Percentiles rank a stretch among this genome's conserved stretches.
phyloP scores from a whole-genome alignment of 1,140 invertebrate genomes.

The Bemisia tabaci region DNA sequence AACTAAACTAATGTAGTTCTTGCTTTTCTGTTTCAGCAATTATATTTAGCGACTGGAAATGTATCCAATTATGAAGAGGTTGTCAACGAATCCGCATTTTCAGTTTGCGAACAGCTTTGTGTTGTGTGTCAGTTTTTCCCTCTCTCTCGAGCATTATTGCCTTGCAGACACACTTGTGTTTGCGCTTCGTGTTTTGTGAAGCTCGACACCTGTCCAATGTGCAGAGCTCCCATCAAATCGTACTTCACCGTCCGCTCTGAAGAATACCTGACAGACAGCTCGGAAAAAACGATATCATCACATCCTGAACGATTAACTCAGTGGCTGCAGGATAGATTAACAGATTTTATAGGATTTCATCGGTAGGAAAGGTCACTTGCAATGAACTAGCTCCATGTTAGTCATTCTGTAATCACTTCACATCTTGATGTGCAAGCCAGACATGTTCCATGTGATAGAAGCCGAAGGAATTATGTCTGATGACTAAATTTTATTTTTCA shows the following conservation, averaged over 20 bases:
- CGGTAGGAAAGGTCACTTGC: slow-evolving; percentile 20
- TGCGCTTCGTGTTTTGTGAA: slow-evolving; percentile 58
- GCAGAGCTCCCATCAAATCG: slow-evolving; percentile 58
- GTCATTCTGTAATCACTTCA: no score
- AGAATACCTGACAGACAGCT: slow-evolving; percentile 48
- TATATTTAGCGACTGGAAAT: slow-evolving; percentile 54
- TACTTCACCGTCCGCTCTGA: slow-evolving; percentile 65
- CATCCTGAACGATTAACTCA: slow-evolving; percentile 28
- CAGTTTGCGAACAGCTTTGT: slow-evolving; percentile 42
- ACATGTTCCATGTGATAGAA: no score
- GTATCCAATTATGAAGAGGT: slow-evolving; percentile 41
- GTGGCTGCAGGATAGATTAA: slow-evolving; percentile 45
- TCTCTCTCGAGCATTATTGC: slow-evolving; percentile 58
- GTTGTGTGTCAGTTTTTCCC: slow-evolving; percentile 65
- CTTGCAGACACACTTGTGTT: slow-evolving; percentile 70
- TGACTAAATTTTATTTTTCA: no score
- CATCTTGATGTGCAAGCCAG: no score
- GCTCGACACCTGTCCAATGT: slow-evolving; percentile 67
- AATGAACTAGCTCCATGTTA: no score
- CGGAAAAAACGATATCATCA: slow-evolving; percentile 16
- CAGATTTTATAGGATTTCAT: slow-evolving; percentile 46
- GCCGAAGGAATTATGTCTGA: no score
- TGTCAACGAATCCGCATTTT: slow-evolving; percentile 23
- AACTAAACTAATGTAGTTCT: no score
- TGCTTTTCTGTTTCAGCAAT: slow-evolving; percentile 39